Evolutionary conservation across 2,113 vertebrate genomes (phyloP), one percentile per base, ranked within the genome.

Genomic region (Clarias gariepinus): DNA sequence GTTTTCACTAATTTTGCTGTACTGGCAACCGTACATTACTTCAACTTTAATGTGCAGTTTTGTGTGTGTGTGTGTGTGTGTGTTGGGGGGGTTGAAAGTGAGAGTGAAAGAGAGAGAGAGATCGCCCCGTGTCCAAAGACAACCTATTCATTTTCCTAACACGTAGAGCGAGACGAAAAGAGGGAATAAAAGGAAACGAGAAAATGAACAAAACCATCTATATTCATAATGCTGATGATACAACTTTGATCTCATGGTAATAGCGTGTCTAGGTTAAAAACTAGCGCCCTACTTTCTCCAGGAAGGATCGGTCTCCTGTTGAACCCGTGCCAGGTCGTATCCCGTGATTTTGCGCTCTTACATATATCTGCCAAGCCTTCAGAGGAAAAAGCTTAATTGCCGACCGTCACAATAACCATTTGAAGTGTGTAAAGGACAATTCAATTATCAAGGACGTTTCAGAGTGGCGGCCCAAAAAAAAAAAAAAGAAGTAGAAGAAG

Each of bases 391-490:
- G 36, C 61, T 84, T 86, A 82, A 85, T 82, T 74, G 82, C 66
- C 25, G 69, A 85, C 82, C 41, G 41, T 83, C 87, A 88, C 61
- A 60, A 84, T 71, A 87, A 85, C 52, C 74, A 53, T 80, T 60
- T 63, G 60, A 86, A 74, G 47, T 55, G 63, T 23, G 41, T 61
- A 85, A 86, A 88, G 87, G 83, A 89, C 91, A 87, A 91, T 90
- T 87, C 76, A 88, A 87, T 90, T 87, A 88, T 88, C 84, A 73
- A 80, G 86, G 84, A 88, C 87, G 77, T 64, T 68, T 79, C 28
- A 6, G 77, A 86, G 74, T 33, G 73, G 74, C 1, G 36, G 19
- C 6, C 8, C 7, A 8, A 47, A 47, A 57, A 55, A 10, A 16
- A 81, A 11, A n/a, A 12, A 13, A 1, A 10, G 6, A 10, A 25